phyloP scores from a whole-genome alignment of 2,113 vertebrate genomes.

The Oxygymnocypris stewartii region DNA sequence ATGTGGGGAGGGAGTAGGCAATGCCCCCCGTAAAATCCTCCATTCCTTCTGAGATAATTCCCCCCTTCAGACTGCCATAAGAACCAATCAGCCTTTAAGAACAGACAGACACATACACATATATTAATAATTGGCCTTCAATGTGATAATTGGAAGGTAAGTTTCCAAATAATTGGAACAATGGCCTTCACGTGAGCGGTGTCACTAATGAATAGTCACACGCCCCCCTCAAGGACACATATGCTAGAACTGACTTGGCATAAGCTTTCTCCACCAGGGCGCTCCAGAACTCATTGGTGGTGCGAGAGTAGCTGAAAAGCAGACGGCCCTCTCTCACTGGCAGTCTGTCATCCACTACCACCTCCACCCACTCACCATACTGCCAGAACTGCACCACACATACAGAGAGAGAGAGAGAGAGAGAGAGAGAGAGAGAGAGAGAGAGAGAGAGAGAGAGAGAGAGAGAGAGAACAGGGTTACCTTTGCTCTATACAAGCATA shows the following conservation, averaged over 20 bases:
- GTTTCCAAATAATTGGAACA: too few relatives aligned
- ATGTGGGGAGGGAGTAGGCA: conserved; percentile 65
- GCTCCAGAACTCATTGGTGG: conserved; percentile 80
- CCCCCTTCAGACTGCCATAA: conserved; percentile 77
- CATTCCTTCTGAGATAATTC: conserved; percentile 81
- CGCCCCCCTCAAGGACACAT: conserved; percentile 67
- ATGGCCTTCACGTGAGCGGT: conserved; percentile 10
- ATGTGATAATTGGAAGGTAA: too few relatives aligned
- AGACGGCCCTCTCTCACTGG: conserved; percentile 75
- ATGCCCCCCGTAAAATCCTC: conserved; percentile 84
- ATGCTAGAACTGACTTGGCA: conserved; percentile 79
- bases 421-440: too few relatives aligned
- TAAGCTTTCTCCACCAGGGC: conserved; percentile 84
- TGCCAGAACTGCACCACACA: conserved; percentile 77
- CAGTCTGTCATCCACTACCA: conserved; percentile 81
- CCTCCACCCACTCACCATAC: conserved; percentile 84
- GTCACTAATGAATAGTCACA: conserved; percentile 36
- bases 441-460: too few relatives aligned
- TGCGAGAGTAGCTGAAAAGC: conserved; percentile 79
- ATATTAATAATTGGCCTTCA: not conserved
- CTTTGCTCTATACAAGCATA: not conserved
- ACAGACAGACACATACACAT: conserved; percentile 28
- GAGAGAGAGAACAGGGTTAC: not conserved
- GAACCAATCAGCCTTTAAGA: conserved; percentile 73
- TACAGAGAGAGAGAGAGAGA: too few relatives aligned